A percentile compares a stretch with the other conserved stretches of the same genome.
phyloP scores from a whole-genome alignment of 2,888 invertebrate genomes.

The Hedya salicella region DNA sequence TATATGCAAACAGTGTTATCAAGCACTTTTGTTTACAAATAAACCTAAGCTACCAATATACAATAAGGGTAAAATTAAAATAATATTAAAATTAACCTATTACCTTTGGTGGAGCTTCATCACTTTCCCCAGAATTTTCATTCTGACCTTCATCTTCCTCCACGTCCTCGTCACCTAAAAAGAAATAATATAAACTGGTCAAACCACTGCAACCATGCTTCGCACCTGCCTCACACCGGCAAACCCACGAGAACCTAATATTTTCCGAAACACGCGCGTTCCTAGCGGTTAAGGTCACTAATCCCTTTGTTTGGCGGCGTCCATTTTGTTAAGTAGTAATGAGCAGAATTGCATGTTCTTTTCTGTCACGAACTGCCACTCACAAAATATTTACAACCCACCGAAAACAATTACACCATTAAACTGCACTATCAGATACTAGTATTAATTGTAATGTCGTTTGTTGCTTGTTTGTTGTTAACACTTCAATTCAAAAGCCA shows the following conservation, averaged over 20 bases:
- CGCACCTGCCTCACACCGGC: constrained; percentile 60
- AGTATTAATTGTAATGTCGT: constrained; percentile 20
- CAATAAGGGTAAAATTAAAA: constrained; percentile 32
- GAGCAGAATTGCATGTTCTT: constrained; percentile 88
- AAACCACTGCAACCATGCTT: constrained; percentile 66
- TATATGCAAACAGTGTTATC: constrained; percentile 19
- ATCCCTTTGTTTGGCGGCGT: constrained; percentile 91
- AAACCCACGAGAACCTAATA: constrained; percentile 58
- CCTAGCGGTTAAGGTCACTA: constrained; percentile 86
- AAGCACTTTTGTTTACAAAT: constrained; percentile 41
- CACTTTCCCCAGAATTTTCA: constrained; percentile 91
- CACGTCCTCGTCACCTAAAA: constrained; percentile 88
- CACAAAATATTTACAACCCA: constrained; percentile 82
- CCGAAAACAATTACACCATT: constrained; percentile 72
- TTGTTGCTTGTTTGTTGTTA: constrained; percentile 46
- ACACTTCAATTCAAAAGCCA: constrained; percentile 54
- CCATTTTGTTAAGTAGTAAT: constrained; percentile 91
- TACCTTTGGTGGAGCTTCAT: constrained; percentile 87
- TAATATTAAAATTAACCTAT: constrained; percentile 48
- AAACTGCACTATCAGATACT: constrained; percentile 45
- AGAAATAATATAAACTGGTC: constrained; percentile 71
- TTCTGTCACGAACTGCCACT: constrained; percentile 85
- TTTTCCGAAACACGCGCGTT: constrained; percentile 65
- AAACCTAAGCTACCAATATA: constrained; percentile 13
- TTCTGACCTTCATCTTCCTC: constrained; percentile 88